Evolutionary conservation across 1,140 invertebrate species (phyloP), one percentile per base, ranked within the genome.

Genomic region (Drosophila tsacasi): DNA sequence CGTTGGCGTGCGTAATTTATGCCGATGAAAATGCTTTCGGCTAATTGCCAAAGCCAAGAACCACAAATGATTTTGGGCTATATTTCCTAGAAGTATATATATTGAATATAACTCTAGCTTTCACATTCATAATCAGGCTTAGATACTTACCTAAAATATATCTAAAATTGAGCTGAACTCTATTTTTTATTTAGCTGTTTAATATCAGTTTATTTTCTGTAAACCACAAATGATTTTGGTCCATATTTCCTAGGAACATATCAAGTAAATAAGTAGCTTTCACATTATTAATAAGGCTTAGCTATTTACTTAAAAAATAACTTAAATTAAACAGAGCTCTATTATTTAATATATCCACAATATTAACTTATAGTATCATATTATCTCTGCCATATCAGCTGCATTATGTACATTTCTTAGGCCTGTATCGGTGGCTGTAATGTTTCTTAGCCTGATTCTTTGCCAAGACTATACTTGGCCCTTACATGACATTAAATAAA

Each of bases 1-100:
- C 74, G 84, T 87, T 87, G 84, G 81, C 84, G 81, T 90, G 81
- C 85, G 79, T 89, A 90, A 85, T 85, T 84, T 89, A 89, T 83
- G 68, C 80, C 71, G 49, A 81, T 83, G 76, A 64, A 84, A 83
- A 84, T 84, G 81, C 63, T 76, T 78, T 68, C 69, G 49, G 64
- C 54, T 66, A 77, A 76, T 79, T 80, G 76, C 57, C 49, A 37
- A 32, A 44, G 23, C 50, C 50, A 54, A 54, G 52, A 55, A 35
- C 23, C 27, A 21, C 30, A 46, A 46, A 21, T 55, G 30, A 37
- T 55, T 55, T 55, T 35, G 52, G 50, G 52, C 32, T 32, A 50
- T 50, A 12, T 50, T 50, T 50, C 49, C 49, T 50, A 50, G 49
- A 42, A 52, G 21, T 32, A 19, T 21, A 6, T 46, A 12, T 13